These are phyloP conservation scores for Mus minutoides DNA, from an alignment of 2,797 vertebrate genomes.

Conservation along the genomic window DNA sequence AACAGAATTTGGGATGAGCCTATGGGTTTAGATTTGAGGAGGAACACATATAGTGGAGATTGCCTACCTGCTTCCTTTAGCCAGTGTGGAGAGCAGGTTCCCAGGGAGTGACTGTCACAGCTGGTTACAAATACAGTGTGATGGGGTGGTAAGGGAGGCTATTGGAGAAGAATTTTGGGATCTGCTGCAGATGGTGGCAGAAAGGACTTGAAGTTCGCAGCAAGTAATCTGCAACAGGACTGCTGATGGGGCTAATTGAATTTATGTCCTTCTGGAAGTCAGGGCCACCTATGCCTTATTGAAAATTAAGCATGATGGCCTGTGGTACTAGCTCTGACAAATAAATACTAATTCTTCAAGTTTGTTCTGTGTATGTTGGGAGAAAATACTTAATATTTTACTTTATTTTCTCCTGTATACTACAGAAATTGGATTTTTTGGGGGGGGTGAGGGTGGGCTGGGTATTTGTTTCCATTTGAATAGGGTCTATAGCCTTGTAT, in stretches of 20 bases:
- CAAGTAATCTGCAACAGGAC: not conserved
- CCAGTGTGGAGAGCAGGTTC: not conserved
- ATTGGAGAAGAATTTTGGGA: no score
- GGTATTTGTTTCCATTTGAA: not conserved
- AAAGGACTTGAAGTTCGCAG: not conserved
- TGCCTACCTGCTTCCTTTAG: not conserved
- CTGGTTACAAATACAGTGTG: no score
- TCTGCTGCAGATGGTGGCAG: not conserved
- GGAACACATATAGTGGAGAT: not conserved
- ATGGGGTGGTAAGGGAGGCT: not conserved
- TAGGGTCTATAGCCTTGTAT: constrained; percentile 1
- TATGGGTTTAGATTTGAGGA: not conserved
- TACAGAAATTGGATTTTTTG: not conserved
- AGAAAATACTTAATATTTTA: constrained; percentile 41
- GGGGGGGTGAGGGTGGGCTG: not conserved
- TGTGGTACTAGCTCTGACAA: not conserved
- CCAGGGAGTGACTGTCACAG: not conserved
- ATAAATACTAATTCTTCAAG: not conserved
- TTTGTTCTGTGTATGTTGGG: constrained; percentile 28
- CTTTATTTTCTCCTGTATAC: constrained; percentile 37
- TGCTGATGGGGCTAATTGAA: not conserved
- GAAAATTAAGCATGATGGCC: constrained; percentile 27
- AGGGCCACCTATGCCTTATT: not conserved
- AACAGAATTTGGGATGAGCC: not conserved
- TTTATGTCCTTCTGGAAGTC: not conserved